Base-by-base conservation (phyloP, 2,797 vertebrate species). In the Microctenopoma steveboyesi region DNA sequence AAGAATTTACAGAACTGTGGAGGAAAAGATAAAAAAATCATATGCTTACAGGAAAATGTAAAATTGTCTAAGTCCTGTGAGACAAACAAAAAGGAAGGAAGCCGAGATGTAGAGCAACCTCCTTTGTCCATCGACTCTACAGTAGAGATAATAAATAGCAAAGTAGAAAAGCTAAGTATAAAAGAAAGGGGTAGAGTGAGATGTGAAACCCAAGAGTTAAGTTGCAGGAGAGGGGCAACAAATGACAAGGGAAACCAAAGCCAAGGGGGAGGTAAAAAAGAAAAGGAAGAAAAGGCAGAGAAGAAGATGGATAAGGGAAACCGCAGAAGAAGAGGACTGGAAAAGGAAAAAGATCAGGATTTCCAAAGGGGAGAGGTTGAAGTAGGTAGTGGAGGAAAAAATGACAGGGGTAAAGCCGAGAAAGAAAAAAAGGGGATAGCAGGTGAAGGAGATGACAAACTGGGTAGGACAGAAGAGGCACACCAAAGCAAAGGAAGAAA, bases 81-180 rank as follows among this genome's bases (percentile, higher is more conserved):
- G 33, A 25, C 27, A 35, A 85, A 74, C 48, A 80, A 48, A 72
- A 91, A 79, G n/a, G 75, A 85, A 79, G 72, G 42, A 58, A 61
- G 18, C 39, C 45, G 33, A 60, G 75, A 78, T 52, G 15, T 54
- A 3, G 73, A 76, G 43, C 85, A 72, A 47, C 65, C 69, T 35
- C 30, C 53, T 25, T 61, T 72, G 63, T 60, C 81, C 0, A 40
- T 74, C 3, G 65, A 83, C 47, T 47, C 48, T 0, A 53, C 73
- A 1, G 62, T 94, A 0, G 93, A 96, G 57, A 95, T 92, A 62
- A 72, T 95, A 14, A 72, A 84, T 0, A 67, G 28, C 35, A 95
- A 92, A 86, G 83, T 95, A 30, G 93, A 95, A 85, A 92, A 93
- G 35, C 91, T 97, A 53, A 93, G 70, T 47, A 54, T 97, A 8